Evolutionary conservation across 2,797 vertebrate genomes (phyloP).

Genomic region (Falco berigora): DNA sequence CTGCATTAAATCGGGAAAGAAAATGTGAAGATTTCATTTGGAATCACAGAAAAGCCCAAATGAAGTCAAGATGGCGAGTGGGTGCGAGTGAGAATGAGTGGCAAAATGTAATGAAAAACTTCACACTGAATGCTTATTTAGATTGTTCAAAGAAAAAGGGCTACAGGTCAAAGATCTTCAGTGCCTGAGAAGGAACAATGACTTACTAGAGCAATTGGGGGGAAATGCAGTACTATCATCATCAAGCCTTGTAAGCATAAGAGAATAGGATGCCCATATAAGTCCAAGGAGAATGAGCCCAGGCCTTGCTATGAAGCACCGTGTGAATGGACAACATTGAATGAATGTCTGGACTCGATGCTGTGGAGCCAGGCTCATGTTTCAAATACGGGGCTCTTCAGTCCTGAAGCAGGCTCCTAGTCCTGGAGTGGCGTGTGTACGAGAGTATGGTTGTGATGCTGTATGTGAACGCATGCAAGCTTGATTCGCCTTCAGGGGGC

Average conservation of each 20-base stretch:
- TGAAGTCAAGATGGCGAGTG: slow-evolving; percentile 99
- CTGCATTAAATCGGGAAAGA: slow-evolving; percentile 98
- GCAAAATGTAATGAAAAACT: slow-evolving; percentile 95
- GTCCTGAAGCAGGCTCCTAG: slow-evolving; percentile 82
- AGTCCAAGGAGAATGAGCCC: slow-evolving; percentile 75
- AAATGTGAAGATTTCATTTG: slow-evolving; percentile 99
- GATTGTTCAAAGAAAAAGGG: slow-evolving; percentile 88
- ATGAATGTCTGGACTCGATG: slow-evolving; percentile 90
- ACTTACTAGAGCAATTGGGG: slow-evolving; percentile 81
- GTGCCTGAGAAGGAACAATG: slow-evolving; percentile 83
- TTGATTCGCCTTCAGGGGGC: slow-evolving; percentile 85
- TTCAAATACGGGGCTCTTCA: slow-evolving; percentile 79
- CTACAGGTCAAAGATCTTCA: slow-evolving; percentile 88
- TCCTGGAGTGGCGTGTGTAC: slow-evolving; percentile 82
- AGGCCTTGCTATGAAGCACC: slow-evolving; percentile 88
- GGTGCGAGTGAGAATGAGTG: slow-evolving; percentile 99
- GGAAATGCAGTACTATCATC: slow-evolving; percentile 83
- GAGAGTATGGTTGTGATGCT: slow-evolving; percentile 85
- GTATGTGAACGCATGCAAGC: slow-evolving; percentile 92
- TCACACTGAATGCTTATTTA: slow-evolving; percentile 93
- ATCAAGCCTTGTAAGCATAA: slow-evolving; percentile 85
- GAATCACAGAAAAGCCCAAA: slow-evolving; percentile 95
- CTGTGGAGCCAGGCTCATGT: slow-evolving; percentile 87
- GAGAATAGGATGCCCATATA: slow-evolving; percentile 71
- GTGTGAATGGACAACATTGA: slow-evolving; percentile 92